phyloP scores from a whole-genome alignment of 1,140 invertebrate genomes.

The Charaxes varanes region DNA sequence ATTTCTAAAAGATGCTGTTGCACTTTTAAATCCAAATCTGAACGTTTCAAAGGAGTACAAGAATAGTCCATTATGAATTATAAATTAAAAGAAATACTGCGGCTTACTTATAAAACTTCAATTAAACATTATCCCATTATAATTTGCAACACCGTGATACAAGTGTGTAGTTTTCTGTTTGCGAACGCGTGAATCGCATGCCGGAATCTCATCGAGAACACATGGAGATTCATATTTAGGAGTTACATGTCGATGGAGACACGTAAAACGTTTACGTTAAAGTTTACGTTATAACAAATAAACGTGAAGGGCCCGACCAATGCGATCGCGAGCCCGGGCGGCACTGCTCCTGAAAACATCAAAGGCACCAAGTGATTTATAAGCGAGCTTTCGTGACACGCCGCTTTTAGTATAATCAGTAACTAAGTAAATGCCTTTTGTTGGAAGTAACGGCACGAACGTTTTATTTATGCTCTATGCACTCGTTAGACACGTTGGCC shows the following conservation, averaged over 20 bases:
- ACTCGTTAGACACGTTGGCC: too few species aligned
- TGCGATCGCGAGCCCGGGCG: slow-evolving; percentile 38
- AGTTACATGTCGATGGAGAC: slow-evolving; percentile 22
- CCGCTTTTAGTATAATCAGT: slow-evolving; percentile 42
- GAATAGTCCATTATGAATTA: too few species aligned
- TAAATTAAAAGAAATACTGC: too few species aligned
- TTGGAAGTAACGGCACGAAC: slow-evolving; percentile 27
- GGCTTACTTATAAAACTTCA: not conserved
- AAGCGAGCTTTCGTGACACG: slow-evolving; percentile 50
- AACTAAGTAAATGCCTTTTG: slow-evolving; percentile 46
- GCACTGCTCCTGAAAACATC: slow-evolving; percentile 39
- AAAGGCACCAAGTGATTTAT: slow-evolving; percentile 52
- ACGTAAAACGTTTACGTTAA: slow-evolving; percentile 25
- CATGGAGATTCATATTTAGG: slow-evolving; percentile 22
- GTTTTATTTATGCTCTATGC: slow-evolving; percentile 21
- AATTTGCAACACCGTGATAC: not conserved
- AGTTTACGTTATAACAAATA: slow-evolving; percentile 14
- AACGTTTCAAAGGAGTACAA: too few species aligned
- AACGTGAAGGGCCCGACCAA: slow-evolving; percentile 12
- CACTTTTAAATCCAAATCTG: too few species aligned
- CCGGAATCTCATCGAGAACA: slow-evolving; percentile 27
- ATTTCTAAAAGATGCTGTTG: too few species aligned
- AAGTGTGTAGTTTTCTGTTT: slow-evolving; percentile 9
- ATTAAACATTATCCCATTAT: slow-evolving; percentile 6
- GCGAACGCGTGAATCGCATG: slow-evolving; percentile 35